Evolutionary conservation across 2,797 vertebrate genomes (phyloP), one percentile per base, ranked within the genome.

Genomic region (Acanthurus tractus): DNA sequence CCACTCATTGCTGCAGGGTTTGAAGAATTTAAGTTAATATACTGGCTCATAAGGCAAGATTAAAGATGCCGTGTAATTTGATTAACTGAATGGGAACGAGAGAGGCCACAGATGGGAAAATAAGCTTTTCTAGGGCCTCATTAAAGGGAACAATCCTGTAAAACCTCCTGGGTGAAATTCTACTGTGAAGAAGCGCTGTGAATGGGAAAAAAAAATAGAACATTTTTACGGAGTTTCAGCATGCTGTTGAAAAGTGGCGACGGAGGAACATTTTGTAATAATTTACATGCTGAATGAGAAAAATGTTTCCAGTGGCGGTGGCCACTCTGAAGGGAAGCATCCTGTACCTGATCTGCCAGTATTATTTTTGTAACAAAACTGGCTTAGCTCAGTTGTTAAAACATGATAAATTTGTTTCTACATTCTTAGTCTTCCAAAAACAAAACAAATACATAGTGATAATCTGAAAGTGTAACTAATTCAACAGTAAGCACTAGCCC

Each of bases 41-140:
- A 93, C 88, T 69, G 92, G 84, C 88, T 92, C 93, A 94, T 92
- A 88, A 94, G 81, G 90, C 82, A 84, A 93, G 92, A 94, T 95
- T 94, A 94, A 93, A 93, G 91, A 92, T 88, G 88, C 86, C 88
- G 81, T 92, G 93, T 92, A 92, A 93, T 92, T 95, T 95, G 89
- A 94, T 94, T 92, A 94, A 89, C 86, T 77, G 85, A 93, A 91
- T 86, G 89, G 81, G 88, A 91, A 91, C 7, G 82, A 91, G 82
- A 84, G 82, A 87, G 88, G 85, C 92, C 90, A 90, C 91, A 94
- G 92, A 94, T 95, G 94, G 92, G 85, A 89, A 92, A 94, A 94
- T 92, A 94, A 93, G 93, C 93, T 93, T 91, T 94, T 94, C 84
- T 87, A 93, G 83, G 83, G 85, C 89, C 88, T 95, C 93, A 95